Conservation (phyloP, 2,113 vertebrate genomes). For the Syngnathus scovelli region DNA sequence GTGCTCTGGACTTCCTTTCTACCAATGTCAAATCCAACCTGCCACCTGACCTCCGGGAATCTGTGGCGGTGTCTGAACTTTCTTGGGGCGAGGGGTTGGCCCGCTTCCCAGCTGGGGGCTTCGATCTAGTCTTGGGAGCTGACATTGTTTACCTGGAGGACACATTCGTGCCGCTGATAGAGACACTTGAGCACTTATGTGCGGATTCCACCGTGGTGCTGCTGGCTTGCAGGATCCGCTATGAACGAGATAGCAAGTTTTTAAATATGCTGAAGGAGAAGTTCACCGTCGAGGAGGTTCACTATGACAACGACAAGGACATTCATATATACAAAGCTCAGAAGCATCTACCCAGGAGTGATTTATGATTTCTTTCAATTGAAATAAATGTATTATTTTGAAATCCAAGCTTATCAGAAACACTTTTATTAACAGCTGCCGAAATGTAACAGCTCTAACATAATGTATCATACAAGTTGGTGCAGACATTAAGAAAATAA, state of each 20-base stretch:
- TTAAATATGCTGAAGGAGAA: slow-evolving; percentile 72
- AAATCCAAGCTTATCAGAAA: slow-evolving; percentile 51
- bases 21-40: slow-evolving; percentile 84
- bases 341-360: slow-evolving; percentile 57
- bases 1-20: slow-evolving; percentile 81
- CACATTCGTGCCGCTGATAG: slow-evolving; percentile 82
- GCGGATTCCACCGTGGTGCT: slow-evolving; percentile 71
- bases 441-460: slow-evolving; percentile 63
- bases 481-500: slow-evolving; percentile 55
- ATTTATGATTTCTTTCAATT: slow-evolving; percentile 54
- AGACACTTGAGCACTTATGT: slow-evolving; percentile 81
- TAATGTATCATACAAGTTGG: slow-evolving; percentile 57
- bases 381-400: background rate
- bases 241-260: slow-evolving; percentile 84
- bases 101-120: slow-evolving; percentile 72
- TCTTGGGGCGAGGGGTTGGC: slow-evolving; percentile 83
- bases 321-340: slow-evolving; percentile 81
- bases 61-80: slow-evolving; percentile 78
- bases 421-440: slow-evolving; percentile 70
- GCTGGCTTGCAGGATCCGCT: slow-evolving; percentile 87
- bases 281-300: slow-evolving; percentile 76
- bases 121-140: slow-evolving; percentile 85
- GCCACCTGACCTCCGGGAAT: slow-evolving; percentile 62
- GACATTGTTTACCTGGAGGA: slow-evolving; percentile 95
- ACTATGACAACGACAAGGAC: slow-evolving; percentile 81